Conservation (phyloP, 1,140 invertebrate genomes). For the Diachasmimorpha longicaudata region DNA sequence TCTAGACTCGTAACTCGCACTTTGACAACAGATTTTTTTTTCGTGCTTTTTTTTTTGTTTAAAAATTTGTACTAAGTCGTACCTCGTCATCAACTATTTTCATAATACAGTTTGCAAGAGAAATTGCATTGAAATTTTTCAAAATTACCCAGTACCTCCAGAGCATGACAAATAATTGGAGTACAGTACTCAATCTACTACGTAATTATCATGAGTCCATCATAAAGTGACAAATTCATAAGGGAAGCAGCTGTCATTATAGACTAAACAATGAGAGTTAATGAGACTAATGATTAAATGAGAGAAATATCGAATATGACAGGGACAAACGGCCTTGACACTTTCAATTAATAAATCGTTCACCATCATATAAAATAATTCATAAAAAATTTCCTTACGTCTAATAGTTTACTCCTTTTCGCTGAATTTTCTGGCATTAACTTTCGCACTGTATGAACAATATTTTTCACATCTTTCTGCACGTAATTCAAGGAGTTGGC, state of each 20-base stretch:
- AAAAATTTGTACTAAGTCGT: conserved; percentile 34
- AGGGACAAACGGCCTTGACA: conserved; percentile 11
- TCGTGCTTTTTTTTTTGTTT: background rate
- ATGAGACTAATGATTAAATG: background rate
- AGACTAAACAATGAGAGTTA: background rate
- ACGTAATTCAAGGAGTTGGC: background rate
- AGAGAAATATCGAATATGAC: background rate
- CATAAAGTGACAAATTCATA: background rate
- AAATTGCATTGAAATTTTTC: background rate
- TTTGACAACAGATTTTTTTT: conserved; percentile 29
- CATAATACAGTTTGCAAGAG: background rate
- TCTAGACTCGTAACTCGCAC: conserved; percentile 13
- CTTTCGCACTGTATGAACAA: background rate
- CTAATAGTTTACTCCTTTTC: background rate
- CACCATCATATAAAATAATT: background rate
- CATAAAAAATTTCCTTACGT: background rate
- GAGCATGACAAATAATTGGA: background rate
- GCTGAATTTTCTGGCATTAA: background rate
- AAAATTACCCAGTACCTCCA: background rate
- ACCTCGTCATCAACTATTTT: background rate
- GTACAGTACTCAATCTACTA: background rate
- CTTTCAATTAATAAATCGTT: conserved; percentile 1
- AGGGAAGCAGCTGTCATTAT: background rate
- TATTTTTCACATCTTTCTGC: background rate
- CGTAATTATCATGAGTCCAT: background rate